These are phyloP conservation scores for Mercenaria mercenaria DNA, from an alignment of 1,140 invertebrate genomes.

Conservation along the genomic window DNA sequence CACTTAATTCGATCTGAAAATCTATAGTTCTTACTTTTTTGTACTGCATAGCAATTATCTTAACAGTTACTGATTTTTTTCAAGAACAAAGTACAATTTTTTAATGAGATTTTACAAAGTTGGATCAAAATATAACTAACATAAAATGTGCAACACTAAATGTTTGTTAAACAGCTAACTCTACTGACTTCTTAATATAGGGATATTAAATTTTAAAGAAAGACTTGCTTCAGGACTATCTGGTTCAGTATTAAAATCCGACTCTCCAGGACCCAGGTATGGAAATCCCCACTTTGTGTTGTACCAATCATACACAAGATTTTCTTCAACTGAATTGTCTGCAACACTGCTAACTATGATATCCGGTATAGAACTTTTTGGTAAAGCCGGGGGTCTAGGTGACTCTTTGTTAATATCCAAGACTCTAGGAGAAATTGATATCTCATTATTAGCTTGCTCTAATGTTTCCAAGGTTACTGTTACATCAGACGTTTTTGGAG, in stretches of 20 bases:
- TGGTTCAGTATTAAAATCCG: neutral
- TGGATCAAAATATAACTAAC: neutral
- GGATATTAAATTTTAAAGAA: neutral
- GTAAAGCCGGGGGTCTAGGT: slow-evolving; percentile 17
- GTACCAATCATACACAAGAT: neutral
- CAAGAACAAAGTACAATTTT: neutral
- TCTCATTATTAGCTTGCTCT: neutral
- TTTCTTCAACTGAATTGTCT: neutral
- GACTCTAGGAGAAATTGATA: neutral
- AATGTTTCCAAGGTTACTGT: neutral
- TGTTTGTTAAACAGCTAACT: neutral
- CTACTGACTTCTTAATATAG: neutral
- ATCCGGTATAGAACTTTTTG: slow-evolving; percentile 6
- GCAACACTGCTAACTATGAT: slow-evolving; percentile 1
- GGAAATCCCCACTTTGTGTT: neutral
- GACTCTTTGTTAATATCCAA: neutral
- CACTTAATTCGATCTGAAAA: too few relatives aligned
- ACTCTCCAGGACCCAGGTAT: neutral
- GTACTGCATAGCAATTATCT: too few relatives aligned
- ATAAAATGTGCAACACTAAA: neutral
- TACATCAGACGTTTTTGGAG: neutral
- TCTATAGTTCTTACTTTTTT: neutral
- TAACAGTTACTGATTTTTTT: neutral
- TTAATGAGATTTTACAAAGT: neutral
- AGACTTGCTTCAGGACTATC: slow-evolving; percentile 13